phyloP scores from a whole-genome alignment of 2,797 vertebrate species.

The Columba guinea region DNA sequence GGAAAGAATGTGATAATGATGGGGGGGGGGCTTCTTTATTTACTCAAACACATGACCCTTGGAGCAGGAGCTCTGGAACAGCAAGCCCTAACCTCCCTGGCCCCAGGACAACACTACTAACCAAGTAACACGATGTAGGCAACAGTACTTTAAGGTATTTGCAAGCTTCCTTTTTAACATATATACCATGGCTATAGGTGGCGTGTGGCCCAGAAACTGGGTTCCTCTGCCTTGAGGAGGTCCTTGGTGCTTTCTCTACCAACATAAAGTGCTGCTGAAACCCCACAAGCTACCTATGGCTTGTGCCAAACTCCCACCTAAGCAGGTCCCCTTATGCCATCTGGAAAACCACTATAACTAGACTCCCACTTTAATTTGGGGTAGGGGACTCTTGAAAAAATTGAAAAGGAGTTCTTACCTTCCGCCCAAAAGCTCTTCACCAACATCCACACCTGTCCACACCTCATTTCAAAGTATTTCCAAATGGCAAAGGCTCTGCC shows the following conservation, averaged over 20 bases:
- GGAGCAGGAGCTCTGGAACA: neutral
- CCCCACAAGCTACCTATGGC: neutral
- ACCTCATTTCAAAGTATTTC: neutral
- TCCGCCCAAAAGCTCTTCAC: neutral
- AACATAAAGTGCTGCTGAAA: neutral
- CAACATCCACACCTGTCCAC: neutral
- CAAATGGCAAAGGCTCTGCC: neutral
- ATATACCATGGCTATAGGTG: neutral
- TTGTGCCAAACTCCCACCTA: neutral
- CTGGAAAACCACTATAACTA: neutral
- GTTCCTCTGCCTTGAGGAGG: neutral
- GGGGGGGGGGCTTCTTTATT: neutral
- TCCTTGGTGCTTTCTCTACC: neutral
- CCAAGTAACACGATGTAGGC: accelerated
- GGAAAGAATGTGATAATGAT: neutral
- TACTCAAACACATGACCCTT: neutral
- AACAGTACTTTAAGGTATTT: neutral
- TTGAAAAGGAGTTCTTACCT: neutral
- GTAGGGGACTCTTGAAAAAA: neutral
- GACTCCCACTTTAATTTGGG: neutral
- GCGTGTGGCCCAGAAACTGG: neutral
- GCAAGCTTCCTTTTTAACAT: neutral
- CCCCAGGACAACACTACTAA: neutral
- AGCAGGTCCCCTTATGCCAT: neutral
- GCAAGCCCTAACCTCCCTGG: neutral